A percentile compares a stretch with the other conserved stretches of the same genome.
phyloP scores from a whole-genome alignment of 2,113 vertebrate species.

The Sturnus vulgaris region DNA sequence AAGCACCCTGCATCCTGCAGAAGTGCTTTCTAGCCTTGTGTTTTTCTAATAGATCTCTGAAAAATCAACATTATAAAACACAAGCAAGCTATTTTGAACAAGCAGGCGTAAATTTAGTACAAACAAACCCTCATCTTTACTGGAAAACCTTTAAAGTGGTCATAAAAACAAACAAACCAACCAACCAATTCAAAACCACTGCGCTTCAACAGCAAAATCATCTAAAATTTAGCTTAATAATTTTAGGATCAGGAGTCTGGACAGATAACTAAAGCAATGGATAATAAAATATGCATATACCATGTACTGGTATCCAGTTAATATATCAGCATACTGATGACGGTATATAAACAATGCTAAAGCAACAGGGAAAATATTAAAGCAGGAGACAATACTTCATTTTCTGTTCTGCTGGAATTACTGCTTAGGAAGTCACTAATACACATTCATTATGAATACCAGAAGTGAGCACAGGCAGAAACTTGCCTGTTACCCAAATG shows the following conservation, averaged over 20 bases:
- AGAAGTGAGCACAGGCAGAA: conserved; percentile 9
- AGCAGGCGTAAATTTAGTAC: neutral
- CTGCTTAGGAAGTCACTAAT: conserved; percentile 8
- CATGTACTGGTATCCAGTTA: neutral
- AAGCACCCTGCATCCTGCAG: neutral
- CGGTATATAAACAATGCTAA: neutral
- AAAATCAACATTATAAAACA: neutral
- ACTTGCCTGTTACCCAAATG: conserved; percentile 21
- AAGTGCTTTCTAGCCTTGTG: neutral
- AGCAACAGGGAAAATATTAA: conserved; percentile 25
- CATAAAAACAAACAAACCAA: neutral
- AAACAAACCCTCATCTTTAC: neutral
- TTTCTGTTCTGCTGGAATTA: neutral
- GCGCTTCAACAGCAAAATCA: neutral
- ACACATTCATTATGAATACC: neutral
- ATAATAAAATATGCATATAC: neutral
- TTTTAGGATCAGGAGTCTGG: neutral
- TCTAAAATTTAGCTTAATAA: neutral
- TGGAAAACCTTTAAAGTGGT: neutral
- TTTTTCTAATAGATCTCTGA: neutral
- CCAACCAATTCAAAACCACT: neutral
- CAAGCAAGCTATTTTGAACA: neutral
- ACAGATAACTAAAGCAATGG: neutral
- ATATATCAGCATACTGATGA: neutral
- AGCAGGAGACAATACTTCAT: neutral